These are phyloP conservation scores for Spodoptera exigua DNA, from an alignment of 2,888 invertebrate genomes.

Conservation along the genomic window DNA sequence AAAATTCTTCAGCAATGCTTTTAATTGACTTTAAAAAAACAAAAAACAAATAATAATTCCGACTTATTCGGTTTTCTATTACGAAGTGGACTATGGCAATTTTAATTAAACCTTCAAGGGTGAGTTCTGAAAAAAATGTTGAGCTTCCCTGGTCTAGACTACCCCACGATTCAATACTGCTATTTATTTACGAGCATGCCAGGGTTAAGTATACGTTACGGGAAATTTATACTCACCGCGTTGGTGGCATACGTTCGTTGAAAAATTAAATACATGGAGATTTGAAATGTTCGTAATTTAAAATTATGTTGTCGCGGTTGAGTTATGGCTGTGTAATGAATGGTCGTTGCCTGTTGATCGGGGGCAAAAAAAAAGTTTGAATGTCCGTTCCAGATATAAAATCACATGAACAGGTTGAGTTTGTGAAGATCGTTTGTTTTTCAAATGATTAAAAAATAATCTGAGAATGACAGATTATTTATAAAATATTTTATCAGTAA, in stretches of 20 bases:
- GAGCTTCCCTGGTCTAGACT: slow-evolving; percentile 44
- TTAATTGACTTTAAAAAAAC: too few relatives aligned
- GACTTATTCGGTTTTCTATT: too few relatives aligned
- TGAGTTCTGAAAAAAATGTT: too few relatives aligned
- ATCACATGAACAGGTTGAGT: slow-evolving; percentile 36
- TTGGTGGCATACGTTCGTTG: slow-evolving; percentile 58
- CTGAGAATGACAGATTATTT: too few relatives aligned
- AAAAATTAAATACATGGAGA: slow-evolving; percentile 50
- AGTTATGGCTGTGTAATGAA: slow-evolving; percentile 52
- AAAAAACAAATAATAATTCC: too few relatives aligned
- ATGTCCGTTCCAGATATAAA: slow-evolving; percentile 27
- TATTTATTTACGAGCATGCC: slow-evolving; percentile 77
- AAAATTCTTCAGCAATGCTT: too few relatives aligned
- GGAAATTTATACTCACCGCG: slow-evolving; percentile 69
- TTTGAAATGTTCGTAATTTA: slow-evolving; percentile 46
- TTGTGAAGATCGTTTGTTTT: too few relatives aligned
- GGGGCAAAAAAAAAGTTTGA: slow-evolving; percentile 32
- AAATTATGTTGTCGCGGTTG: slow-evolving; percentile 54
- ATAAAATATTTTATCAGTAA: too few relatives aligned
- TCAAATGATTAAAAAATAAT: too few relatives aligned
- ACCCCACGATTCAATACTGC: slow-evolving; percentile 67
- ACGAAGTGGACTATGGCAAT: too few relatives aligned
- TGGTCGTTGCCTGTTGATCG: slow-evolving; percentile 49
- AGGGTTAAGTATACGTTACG: slow-evolving; percentile 75
- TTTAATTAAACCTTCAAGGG: too few relatives aligned